Evolutionary conservation across 2,113 vertebrate species (phyloP).

Genomic region (Cranoglanis bouderius): DNA sequence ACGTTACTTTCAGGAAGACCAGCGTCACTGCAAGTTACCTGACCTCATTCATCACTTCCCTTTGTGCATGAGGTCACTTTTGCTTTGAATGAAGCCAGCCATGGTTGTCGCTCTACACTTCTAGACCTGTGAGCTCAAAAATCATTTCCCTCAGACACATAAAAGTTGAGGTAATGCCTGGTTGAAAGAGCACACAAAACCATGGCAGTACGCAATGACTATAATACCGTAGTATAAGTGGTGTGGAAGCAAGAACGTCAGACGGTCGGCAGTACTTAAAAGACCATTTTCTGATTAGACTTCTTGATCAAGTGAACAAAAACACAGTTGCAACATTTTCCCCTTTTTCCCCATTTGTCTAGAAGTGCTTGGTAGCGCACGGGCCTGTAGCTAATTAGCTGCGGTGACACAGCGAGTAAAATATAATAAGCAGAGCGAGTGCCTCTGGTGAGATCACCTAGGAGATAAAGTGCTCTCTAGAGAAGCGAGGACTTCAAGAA

Average conservation of each 20-base stretch:
- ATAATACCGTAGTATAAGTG: slow-evolving; percentile 46
- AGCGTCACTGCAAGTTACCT: slow-evolving; percentile 66
- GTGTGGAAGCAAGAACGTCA: slow-evolving; percentile 50
- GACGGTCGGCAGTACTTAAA: slow-evolving; percentile 56
- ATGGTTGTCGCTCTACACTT: slow-evolving; percentile 45
- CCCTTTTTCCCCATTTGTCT: slow-evolving; percentile 55
- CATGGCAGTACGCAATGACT: slow-evolving; percentile 45
- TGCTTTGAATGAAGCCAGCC: slow-evolving; percentile 46
- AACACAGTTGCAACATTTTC: slow-evolving; percentile 20
- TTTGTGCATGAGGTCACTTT: slow-evolving; percentile 65
- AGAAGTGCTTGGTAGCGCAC: slow-evolving; percentile 73
- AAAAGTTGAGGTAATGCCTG: slow-evolving; percentile 67
- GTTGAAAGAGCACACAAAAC: slow-evolving; percentile 53
- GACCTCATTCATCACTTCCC: slow-evolving; percentile 78
- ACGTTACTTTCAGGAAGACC: slow-evolving; percentile 63
- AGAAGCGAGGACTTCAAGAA: slow-evolving; percentile 74
- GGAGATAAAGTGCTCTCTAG: slow-evolving; percentile 73
- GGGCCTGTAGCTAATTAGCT: slow-evolving; percentile 71
- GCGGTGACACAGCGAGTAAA: slow-evolving; percentile 75
- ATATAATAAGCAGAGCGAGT: slow-evolving; percentile 73
- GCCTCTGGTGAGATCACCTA: slow-evolving; percentile 73
- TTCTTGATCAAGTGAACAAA: slow-evolving; percentile 50
- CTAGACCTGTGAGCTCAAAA: slow-evolving; percentile 57
- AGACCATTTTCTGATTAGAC: slow-evolving; percentile 64
- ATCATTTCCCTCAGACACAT: slow-evolving; percentile 51